phyloP scores from a whole-genome alignment of 1,140 invertebrate genomes.

The Ganaspis sp. region DNA sequence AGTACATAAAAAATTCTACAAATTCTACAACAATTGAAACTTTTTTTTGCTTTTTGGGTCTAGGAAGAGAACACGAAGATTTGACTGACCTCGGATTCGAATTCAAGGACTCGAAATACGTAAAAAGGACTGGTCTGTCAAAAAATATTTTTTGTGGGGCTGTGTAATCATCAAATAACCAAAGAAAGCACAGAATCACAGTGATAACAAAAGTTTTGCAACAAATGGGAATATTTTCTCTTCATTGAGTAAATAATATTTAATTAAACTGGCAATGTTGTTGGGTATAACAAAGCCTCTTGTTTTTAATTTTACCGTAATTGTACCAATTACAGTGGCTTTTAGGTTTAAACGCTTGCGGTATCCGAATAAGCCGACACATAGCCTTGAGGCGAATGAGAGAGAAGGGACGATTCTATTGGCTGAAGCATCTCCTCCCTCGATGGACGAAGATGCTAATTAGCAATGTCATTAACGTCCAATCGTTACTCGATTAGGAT shows the following conservation, averaged over 20 bases:
- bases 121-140: too few species aligned
- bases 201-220: not conserved
- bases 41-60: too few species aligned
- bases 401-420: not conserved
- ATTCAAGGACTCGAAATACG: too few species aligned
- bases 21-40: too few species aligned
- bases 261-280: too few species aligned
- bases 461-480: slow-evolving; percentile 18
- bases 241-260: too few species aligned
- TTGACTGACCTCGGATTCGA: too few species aligned
- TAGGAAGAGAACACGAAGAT: too few species aligned
- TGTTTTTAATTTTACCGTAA: not conserved
- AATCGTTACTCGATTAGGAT: slow-evolving; percentile 17
- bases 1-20: too few species aligned
- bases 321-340: not conserved
- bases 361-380: not conserved
- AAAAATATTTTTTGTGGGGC: too few species aligned
- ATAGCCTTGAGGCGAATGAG: slow-evolving; percentile 14
- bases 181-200: too few species aligned
- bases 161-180: too few species aligned
- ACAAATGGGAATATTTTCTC: not conserved
- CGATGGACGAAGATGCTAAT: slow-evolving; percentile 25
- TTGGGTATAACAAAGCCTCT: not conserved
- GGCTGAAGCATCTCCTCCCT: not conserved
- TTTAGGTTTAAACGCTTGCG: not conserved